Base-by-base conservation (phyloP, 2,888 invertebrate species). In the Psococerastis gibbosa region DNA sequence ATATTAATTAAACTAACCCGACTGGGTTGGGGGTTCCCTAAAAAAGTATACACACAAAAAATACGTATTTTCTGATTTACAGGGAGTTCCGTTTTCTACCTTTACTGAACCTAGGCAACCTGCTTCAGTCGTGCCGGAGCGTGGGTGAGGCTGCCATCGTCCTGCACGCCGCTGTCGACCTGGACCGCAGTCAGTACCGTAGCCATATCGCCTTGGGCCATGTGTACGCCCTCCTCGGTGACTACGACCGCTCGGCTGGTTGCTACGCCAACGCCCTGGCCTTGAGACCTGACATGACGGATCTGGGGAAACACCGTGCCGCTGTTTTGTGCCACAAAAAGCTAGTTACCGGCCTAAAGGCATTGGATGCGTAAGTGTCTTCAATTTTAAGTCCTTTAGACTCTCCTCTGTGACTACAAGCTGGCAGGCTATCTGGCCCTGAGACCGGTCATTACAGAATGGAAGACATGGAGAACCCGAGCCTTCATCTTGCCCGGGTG, bases 71-170 rank as follows among this genome's bases (percentile, higher is more conserved):
- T n/a, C n/a, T n/a, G n/a, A n/a, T 42, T 67, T 67, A 15, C 65
- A 82, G 82, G 53, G 61, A 68, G 50, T 75, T 73, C 55, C 74
- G 75, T 57, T 78, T 81, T 56, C 70, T 83, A 42, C 75, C 82
- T 1, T 62, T 83, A 27, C 64, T 81, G 44, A 79, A 75, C 54
- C 62, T 84, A 55, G 84, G 80, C 0, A 74, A 77, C 34, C 68
- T 82, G 49, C 63, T 85, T 11, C 80, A 80, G 53, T 71, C 76
- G 35, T 70, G 75, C 41, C 66, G 67, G 48, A 67, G 69, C 52
- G 70, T 74, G 1, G 72, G 73, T 47, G 83, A 84, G 58, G 83
- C 83, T 1, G 70, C 75, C 1, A 69, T 76, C 47, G 67, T 84
- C 35, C 64, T 83, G 1, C 73, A 74, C 52, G 75, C 78, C 13